Evolutionary conservation across 2,797 vertebrate genomes (phyloP).

Genomic region (Balearica regulorum): DNA sequence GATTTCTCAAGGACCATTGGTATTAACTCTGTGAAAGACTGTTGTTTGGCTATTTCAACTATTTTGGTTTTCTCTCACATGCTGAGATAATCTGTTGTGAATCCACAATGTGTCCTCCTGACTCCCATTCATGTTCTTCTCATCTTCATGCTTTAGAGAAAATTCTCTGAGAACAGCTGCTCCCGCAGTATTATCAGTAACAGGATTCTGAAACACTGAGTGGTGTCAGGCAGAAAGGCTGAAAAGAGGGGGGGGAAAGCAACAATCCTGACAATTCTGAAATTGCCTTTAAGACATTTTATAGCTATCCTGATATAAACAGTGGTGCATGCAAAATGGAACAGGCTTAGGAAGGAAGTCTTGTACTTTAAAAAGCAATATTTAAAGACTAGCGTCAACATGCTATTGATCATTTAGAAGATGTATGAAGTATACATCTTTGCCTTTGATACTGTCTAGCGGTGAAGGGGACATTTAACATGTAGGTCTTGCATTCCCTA

Average conservation of each 20-base stretch:
- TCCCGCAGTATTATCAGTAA: background rate
- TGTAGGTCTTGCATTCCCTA: background rate
- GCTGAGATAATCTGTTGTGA: background rate
- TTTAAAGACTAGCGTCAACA: background rate
- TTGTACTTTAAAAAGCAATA: background rate
- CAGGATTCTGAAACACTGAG: background rate
- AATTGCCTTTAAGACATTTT: background rate
- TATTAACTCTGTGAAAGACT: background rate
- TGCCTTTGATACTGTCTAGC: background rate
- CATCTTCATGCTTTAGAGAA: background rate
- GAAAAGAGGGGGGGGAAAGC: rapidly evolving
- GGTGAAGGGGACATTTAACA: background rate
- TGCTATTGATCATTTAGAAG: background rate
- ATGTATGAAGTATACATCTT: background rate
- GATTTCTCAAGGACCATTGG: background rate
- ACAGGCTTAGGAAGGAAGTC: background rate
- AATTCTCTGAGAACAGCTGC: background rate
- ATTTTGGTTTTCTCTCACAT: background rate
- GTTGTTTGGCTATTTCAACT: background rate
- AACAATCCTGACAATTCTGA: background rate
- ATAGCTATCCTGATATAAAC: background rate
- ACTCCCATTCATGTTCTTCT: background rate
- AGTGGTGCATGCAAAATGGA: background rate
- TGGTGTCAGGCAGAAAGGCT: background rate
- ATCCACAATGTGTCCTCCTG: background rate